Evolutionary conservation across 2,113 vertebrate species (phyloP).

Genomic region (Struthidea cinerea): DNA sequence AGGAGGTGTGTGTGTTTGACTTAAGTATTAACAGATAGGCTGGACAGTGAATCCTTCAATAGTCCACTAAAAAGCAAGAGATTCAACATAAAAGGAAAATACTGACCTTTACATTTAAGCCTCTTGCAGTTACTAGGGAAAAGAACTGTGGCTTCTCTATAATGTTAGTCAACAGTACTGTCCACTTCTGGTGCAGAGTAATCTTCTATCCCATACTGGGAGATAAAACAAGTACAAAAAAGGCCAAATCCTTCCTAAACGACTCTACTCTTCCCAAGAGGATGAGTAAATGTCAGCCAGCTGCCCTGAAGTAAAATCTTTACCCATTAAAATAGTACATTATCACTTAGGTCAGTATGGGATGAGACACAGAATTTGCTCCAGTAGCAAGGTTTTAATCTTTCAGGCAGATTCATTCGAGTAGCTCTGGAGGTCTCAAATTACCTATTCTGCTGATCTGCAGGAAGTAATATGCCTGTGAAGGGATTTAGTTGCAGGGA

Average conservation of each 20-base stretch:
- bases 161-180: conserved; percentile 18
- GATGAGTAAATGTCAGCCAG: conserved; percentile 25
- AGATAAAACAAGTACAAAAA: conserved; percentile 12
- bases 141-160: not conserved
- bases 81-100: conserved; percentile 8
- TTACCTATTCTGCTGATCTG: not conserved
- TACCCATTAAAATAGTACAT: conserved; percentile 11
- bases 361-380: not conserved
- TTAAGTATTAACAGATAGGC: not conserved
- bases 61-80: not conserved
- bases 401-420: not conserved
- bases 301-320: not conserved
- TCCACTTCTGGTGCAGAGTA: not conserved
- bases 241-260: conserved; percentile 26
- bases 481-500: not conserved
- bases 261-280: not conserved
- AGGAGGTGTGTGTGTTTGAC: not conserved
- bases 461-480: not conserved
- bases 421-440: not conserved
- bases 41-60: not conserved
- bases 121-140: not conserved
- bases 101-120: conserved; percentile 33
- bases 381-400: not conserved
- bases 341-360: not conserved
- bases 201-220: not conserved